Conservation (phyloP, 2,797 vertebrate species). For the Myotis pilosus region DNA sequence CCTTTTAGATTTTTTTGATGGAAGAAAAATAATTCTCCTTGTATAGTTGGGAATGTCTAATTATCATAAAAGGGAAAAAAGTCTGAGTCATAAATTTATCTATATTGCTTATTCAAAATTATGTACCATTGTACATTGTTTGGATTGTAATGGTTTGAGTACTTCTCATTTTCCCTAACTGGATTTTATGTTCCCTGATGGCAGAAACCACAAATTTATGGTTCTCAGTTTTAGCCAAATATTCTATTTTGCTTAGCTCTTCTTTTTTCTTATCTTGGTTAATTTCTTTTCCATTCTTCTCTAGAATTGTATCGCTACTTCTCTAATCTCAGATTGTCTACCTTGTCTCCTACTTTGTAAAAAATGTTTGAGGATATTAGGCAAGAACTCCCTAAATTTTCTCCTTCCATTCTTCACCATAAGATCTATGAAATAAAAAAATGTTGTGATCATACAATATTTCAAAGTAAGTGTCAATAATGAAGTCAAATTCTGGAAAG, state of each 20-base stretch:
- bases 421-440: neutral
- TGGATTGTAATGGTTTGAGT: conserved; percentile 21
- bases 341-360: neutral
- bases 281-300: conserved; percentile 9
- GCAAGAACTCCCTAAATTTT: neutral
- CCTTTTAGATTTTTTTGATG: neutral
- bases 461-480: conserved; percentile 25
- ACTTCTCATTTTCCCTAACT: conserved; percentile 33
- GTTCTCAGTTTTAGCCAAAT: conserved; percentile 48
- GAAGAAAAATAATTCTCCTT: neutral
- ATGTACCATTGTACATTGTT: neutral
- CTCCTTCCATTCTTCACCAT: neutral
- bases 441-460: neutral
- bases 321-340: neutral
- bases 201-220: conserved; percentile 67
- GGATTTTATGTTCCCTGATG: conserved; percentile 39
- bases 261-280: conserved; percentile 32
- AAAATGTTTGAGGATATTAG: neutral
- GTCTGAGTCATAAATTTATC: neutral
- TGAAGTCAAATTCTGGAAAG: neutral
- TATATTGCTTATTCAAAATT: conserved; percentile 24
- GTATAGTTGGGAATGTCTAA: conserved; percentile 12
- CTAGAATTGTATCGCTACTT: conserved; percentile 2
- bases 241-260: conserved; percentile 46
- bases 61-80: conserved; percentile 17